These are phyloP conservation scores for Alloscopus bannaensis DNA, from an alignment of 2,888 invertebrate species.

Conservation along the genomic window DNA sequence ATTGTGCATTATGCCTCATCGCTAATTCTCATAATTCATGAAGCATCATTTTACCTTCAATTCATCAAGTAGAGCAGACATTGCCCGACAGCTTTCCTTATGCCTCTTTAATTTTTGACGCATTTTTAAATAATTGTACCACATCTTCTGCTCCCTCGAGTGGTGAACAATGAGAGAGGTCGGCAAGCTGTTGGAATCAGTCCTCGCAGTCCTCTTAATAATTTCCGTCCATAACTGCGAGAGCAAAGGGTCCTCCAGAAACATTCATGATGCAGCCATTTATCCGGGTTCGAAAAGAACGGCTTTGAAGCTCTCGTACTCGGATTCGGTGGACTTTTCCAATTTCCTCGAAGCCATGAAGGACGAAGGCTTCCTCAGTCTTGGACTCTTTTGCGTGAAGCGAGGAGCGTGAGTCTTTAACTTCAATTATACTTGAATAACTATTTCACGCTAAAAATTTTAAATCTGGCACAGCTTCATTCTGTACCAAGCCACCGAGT, in stretches of 20 bases:
- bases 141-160: neutral
- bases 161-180: neutral
- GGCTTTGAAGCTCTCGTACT: neutral
- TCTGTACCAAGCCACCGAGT: slow-evolving; percentile 11
- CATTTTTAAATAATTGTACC: slow-evolving; percentile 2
- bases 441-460: neutral
- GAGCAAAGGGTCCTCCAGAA: neutral
- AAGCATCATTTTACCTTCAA: no score
- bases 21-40: no score
- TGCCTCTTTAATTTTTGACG: neutral
- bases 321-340: slow-evolving; percentile 16
- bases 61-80: no score
- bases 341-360: slow-evolving; percentile 9
- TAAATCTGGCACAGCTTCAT: slow-evolving; percentile 12
- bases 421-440: neutral
- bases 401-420: slow-evolving; percentile 36
- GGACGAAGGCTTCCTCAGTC: slow-evolving; percentile 29
- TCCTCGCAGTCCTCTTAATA: neutral
- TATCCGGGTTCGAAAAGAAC: slow-evolving; percentile 32
- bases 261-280: slow-evolving; percentile 30
- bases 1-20: no score
- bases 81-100: neutral
- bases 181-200: neutral
- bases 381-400: slow-evolving; percentile 35
- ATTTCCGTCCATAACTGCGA: neutral